Base-by-base conservation (phyloP, 2,797 vertebrate genomes). In the Myotis daubentonii region DNA sequence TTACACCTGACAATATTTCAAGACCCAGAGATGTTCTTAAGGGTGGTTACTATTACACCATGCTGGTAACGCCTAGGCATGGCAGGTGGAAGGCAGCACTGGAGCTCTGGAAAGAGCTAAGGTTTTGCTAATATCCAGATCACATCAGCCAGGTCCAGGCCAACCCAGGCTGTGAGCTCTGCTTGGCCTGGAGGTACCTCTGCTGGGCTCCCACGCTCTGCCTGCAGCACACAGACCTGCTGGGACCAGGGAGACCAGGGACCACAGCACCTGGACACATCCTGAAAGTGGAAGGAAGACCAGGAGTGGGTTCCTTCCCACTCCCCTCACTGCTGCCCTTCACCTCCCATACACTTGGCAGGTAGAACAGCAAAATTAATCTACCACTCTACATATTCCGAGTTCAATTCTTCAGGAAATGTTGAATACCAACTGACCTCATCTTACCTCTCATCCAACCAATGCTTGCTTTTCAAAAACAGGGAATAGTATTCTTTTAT, bases 351-450 rank as follows among this genome's bases (percentile, higher is more conserved):
- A 9, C 8, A 47, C 6, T 38, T 25, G 25, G 9, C 1, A 12
- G 28, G 20, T 36, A 78, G 23, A 90, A 17, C 19, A 15, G n/a
- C 7, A 1, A 74, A 66, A 68, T 9, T 16, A 28, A 75, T 30
- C 33, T 20, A 30, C 28, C 15, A 51, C 33, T 38, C 25, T 22
- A 8, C 8, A 47, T 9, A 2, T 25, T 30, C 57, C 60, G 8
- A n/a, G 11, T 62, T 65, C 44, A 60, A 51, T 38, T 80, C 82
- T 65, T 22, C 41, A 93, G 74, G 13, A 87, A 95, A 68, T 30
- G 13, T 36, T 78, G 62, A 70, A 85, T 87, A 74, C 41, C 68
- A 82, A 53, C 33, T 8, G 6, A 53, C 28, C 1, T 38, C 33
- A 13, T 28, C 38, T 65, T n/a, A 41, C 44, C 74, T 85, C 25